These are phyloP conservation scores for Gymnocephalus cernua DNA, from an alignment of 2,113 vertebrate species.

Conservation along the genomic window DNA sequence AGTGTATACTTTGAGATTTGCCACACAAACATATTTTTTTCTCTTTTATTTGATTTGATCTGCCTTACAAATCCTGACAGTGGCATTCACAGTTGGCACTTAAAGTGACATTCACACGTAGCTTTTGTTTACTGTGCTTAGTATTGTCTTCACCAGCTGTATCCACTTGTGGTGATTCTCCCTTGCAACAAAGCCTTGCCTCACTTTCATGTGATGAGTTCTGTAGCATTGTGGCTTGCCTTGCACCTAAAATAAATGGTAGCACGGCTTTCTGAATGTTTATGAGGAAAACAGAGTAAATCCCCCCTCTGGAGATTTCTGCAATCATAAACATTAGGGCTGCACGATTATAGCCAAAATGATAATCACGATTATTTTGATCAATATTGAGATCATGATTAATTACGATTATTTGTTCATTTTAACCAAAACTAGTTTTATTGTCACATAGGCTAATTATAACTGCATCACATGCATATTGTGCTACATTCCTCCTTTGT, in stretches of 20 bases:
- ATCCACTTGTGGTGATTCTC: slow-evolving; percentile 11
- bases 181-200: not conserved
- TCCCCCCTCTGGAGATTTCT: not conserved
- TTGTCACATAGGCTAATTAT: no score
- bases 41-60: slow-evolving; percentile 25
- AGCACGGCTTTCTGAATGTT: not conserved
- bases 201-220: not conserved
- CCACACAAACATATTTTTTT: slow-evolving; percentile 23
- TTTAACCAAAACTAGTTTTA: no score
- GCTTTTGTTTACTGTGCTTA: not conserved
- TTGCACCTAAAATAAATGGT: not conserved
- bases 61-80: slow-evolving; percentile 23
- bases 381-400: no score
- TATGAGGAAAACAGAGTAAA: not conserved
- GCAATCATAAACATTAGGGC: not conserved
- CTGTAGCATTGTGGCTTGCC: not conserved
- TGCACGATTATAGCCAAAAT: no score
- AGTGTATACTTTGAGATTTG: slow-evolving; percentile 13
- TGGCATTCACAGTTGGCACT: slow-evolving; percentile 29
- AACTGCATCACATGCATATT: no score
- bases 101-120: slow-evolving; percentile 28
- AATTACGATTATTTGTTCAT: no score
- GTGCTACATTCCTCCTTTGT: no score
- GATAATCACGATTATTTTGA: no score
- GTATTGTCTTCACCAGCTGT: not conserved